Evolutionary conservation across 2,797 vertebrate species (phyloP).

Genomic region (Simalia tracyae): DNA sequence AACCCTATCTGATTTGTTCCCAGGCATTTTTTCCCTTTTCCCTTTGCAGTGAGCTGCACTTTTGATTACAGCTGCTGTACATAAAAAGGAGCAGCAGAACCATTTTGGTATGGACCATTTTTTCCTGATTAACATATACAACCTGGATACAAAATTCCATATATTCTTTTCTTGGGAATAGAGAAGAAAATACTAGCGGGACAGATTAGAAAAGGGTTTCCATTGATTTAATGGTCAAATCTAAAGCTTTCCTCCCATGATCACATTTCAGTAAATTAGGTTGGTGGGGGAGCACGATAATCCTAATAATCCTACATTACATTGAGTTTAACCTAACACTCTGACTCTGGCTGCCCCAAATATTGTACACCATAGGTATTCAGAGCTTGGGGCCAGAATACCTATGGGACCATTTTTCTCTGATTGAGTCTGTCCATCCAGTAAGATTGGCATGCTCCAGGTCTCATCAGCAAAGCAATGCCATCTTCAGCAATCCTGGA

Average conservation of each 20-base stretch:
- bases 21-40: neutral
- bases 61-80: neutral
- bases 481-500: neutral
- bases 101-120: neutral
- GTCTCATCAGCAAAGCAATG: neutral
- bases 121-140: neutral
- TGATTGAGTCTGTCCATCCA: neutral
- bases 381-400: neutral
- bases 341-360: neutral
- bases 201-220: neutral
- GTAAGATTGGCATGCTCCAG: neutral
- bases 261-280: neutral
- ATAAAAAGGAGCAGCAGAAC: neutral
- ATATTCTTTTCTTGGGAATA: neutral
- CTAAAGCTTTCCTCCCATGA: neutral
- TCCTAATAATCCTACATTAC: neutral
- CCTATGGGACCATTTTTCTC: neutral
- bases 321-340: neutral
- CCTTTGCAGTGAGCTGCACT: neutral
- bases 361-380: neutral
- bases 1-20: neutral
- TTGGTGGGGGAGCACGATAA: neutral
- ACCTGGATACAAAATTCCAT: neutral
- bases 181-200: neutral
- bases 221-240: neutral